Evolutionary conservation across 2,888 invertebrate genomes (phyloP).

Genomic region (Leucophenga maculata): DNA sequence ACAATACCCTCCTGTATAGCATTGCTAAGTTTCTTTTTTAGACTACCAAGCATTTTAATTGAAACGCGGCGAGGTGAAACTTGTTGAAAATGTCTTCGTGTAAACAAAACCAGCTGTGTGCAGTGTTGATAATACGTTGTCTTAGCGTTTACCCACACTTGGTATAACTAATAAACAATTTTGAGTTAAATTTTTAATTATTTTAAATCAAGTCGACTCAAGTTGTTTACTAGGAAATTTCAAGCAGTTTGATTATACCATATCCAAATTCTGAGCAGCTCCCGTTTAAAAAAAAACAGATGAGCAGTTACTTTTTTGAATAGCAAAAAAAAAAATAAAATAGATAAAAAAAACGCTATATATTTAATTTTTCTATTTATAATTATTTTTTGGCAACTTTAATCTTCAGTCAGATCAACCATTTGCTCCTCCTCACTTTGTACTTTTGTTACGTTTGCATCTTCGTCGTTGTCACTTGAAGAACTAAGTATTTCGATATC

Average conservation of each 20-base stretch:
- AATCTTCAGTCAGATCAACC: conserved; percentile 56
- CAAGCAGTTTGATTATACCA: no score
- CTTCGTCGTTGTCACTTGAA: neutral
- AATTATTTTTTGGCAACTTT: conserved; percentile 6
- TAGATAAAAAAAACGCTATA: no score
- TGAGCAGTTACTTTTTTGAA: no score
- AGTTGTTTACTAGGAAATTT: no score
- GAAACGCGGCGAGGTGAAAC: neutral
- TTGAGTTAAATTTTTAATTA: no score
- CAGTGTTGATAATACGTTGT: no score
- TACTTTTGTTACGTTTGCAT: neutral
- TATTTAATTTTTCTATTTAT: neutral
- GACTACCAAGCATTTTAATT: conserved; percentile 71
- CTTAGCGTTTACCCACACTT: no score
- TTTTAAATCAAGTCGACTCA: no score
- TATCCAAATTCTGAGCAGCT: no score
- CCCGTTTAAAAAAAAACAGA: no score
- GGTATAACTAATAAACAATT: no score
- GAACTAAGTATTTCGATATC: conserved; percentile 1
- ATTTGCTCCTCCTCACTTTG: conserved; percentile 16
- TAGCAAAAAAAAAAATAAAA: no score
- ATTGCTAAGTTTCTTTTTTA: conserved; percentile 73
- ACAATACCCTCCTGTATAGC: conserved; percentile 73
- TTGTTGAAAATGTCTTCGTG: conserved; percentile 17
- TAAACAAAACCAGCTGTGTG: conserved; percentile 54